Base-by-base conservation (phyloP, 2,113 vertebrate genomes). In the Malurus cyaneus region DNA sequence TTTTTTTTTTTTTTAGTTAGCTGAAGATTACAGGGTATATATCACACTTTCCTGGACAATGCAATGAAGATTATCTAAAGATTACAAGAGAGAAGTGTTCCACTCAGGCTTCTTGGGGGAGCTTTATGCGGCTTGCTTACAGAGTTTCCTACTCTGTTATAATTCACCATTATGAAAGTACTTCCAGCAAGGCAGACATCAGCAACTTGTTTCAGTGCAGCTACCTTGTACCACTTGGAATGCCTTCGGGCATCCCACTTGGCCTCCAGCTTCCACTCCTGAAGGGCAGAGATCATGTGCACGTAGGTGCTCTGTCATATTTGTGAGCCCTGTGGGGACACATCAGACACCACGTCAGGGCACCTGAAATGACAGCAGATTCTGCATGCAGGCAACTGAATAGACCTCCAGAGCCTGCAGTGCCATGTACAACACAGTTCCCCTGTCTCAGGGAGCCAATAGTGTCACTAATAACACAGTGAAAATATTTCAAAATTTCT, bases 261-360 rank as follows among this genome's bases (percentile, higher is more conserved):
- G 50, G 36, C 57, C 92, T 85, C 53, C 66, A 46, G 49, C 72
- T 91, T 92, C 59, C 36, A 8, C 17, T 92, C 42, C 59, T 72
- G 70, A 85, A 46, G 79, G 74, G 61, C 81, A 95, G 74, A 46
- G 87, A 88, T 92, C 92, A 88, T 89, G 79, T 49, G 66, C 62
- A 61, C 62, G 31, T 56, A 61, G 81, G 92, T 81, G 53, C 80
- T 84, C 44, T 91, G 72, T 74, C 64, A 5, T 50, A 28, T 89
- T 94, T 72, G 49, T 52, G 86, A 60, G 44, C 61, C 78, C 78
- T 19, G 18, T 87, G 70, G 82, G 78, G 61, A 29, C 61, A 46
- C 50, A 66, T 64, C 57, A 65, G 66, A n/a, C 73, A 81, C 46
- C 78, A 60, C 56, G n/a, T 41, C 34, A 93, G 61, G 44, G 24